Evolutionary conservation across 1,140 invertebrate species (phyloP).

Genomic region (Pararge aegeria): DNA sequence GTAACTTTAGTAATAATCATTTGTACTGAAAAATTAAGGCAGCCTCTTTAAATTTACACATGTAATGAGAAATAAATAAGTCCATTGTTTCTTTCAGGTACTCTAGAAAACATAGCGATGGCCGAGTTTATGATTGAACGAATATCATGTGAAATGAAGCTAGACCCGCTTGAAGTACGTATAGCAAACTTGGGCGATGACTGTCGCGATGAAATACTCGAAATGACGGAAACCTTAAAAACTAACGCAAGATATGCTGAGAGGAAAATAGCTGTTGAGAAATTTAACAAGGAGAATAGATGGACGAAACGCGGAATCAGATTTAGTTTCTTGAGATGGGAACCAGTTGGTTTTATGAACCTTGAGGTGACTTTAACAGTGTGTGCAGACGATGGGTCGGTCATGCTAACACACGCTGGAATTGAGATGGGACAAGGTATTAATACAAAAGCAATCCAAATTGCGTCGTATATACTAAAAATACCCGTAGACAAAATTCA

Average conservation of each 20-base stretch:
- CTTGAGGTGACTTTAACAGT: conserved; percentile 84
- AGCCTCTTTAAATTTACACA: too few species aligned
- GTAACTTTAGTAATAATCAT: too few species aligned
- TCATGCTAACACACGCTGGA: conserved; percentile 87
- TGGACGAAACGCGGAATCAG: conserved; percentile 89
- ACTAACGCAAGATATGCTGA: conserved; percentile 81
- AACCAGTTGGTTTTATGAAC: conserved; percentile 73
- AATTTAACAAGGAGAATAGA: conserved; percentile 85
- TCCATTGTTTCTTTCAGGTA: conserved; percentile 81
- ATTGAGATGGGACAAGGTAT: conserved; percentile 93
- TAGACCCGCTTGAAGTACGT: conserved; percentile 86
- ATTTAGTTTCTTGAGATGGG: conserved; percentile 84
- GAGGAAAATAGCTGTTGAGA: conserved; percentile 78
- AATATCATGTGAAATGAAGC: conserved; percentile 83
- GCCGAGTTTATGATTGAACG: conserved; percentile 92
- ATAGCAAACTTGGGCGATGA: conserved; percentile 81
- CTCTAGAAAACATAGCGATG: conserved; percentile 83
- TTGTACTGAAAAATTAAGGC: too few species aligned
- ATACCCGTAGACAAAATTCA: conserved; percentile 84
- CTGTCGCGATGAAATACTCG: conserved; percentile 51
- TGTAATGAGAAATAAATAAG: too few species aligned
- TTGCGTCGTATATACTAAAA: conserved; percentile 84
- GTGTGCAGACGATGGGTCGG: conserved; percentile 87
- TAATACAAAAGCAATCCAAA: conserved; percentile 86
- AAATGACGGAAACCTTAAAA: conserved; percentile 62